These are phyloP conservation scores for Prunella fulvescens DNA, from an alignment of 2,113 vertebrate genomes.

Conservation along the genomic window DNA sequence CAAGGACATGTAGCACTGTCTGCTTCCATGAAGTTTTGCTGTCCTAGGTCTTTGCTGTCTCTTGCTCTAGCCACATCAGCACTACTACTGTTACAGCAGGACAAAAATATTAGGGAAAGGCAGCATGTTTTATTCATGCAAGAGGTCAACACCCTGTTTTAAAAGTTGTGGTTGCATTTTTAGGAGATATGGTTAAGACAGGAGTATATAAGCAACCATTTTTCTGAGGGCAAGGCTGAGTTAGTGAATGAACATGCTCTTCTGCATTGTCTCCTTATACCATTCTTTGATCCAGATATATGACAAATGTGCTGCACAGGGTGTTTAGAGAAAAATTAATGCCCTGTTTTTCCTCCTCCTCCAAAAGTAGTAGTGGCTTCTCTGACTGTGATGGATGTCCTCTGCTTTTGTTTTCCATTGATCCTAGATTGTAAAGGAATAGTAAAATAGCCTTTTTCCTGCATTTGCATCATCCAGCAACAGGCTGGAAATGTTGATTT, in stretches of 20 bases:
- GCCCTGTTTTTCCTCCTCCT: background rate
- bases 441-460: background rate
- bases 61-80: background rate
- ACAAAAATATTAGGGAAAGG: background rate
- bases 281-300: background rate
- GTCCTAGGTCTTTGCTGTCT: background rate
- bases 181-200: background rate
- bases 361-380: background rate
- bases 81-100: background rate
- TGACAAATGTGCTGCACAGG: background rate
- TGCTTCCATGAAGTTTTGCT: background rate
- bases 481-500: background rate
- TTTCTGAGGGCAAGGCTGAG: background rate
- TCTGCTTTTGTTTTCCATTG: background rate
- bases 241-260: background rate
- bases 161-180: background rate
- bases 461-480: background rate
- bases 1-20: background rate
- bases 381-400: slow-evolving; percentile 8
- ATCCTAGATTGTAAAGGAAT: background rate
- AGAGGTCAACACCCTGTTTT: background rate
- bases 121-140: background rate
- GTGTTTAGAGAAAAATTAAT: background rate
- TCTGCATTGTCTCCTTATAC: background rate
- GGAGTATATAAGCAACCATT: background rate